A percentile compares a stretch with the other conserved stretches of the same genome.
Conservation (phyloP, 2,113 vertebrate genomes). For the Spizaetus ornatus region DNA sequence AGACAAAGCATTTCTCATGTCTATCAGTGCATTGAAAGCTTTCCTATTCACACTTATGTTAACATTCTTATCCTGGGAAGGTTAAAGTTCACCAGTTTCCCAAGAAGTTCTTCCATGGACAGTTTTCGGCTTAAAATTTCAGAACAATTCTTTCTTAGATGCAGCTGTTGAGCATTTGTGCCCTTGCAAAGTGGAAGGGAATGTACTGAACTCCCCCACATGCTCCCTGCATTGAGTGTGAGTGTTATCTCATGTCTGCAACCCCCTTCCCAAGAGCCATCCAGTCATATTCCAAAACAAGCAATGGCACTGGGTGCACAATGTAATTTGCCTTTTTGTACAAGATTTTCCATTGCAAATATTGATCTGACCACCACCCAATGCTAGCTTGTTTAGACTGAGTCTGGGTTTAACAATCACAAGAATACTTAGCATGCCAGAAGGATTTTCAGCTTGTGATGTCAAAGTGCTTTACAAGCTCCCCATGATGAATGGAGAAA, state of each 20-base stretch:
- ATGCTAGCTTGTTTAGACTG: not conserved
- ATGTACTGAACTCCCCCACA: not conserved
- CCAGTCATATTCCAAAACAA: not conserved
- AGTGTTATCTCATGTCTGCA: not conserved
- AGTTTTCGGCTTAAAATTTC: not conserved
- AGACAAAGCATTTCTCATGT: slow-evolving; percentile 32
- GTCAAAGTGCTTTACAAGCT: not conserved
- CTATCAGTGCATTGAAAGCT: slow-evolving; percentile 44
- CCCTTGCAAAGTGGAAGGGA: not conserved
- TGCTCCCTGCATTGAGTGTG: not conserved
- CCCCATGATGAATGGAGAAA: not conserved
- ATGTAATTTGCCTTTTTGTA: not conserved
- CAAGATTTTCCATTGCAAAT: not conserved
- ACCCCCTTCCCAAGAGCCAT: not conserved
- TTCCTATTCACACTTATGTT: not conserved
- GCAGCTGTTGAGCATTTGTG: slow-evolving; percentile 28
- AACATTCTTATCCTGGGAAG: not conserved
- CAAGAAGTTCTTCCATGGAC: slow-evolving; percentile 10
- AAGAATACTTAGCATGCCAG: not conserved
- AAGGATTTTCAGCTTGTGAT: not conserved
- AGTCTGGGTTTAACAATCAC: not conserved
- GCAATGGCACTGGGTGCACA: not conserved
- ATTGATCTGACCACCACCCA: not conserved
- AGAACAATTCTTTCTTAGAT: slow-evolving; percentile 9
- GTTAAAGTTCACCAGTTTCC: slow-evolving; percentile 66